Evolutionary conservation across 2,113 vertebrate species (phyloP), one percentile per base, ranked within the genome.

Genomic region (Stegastes partitus): DNA sequence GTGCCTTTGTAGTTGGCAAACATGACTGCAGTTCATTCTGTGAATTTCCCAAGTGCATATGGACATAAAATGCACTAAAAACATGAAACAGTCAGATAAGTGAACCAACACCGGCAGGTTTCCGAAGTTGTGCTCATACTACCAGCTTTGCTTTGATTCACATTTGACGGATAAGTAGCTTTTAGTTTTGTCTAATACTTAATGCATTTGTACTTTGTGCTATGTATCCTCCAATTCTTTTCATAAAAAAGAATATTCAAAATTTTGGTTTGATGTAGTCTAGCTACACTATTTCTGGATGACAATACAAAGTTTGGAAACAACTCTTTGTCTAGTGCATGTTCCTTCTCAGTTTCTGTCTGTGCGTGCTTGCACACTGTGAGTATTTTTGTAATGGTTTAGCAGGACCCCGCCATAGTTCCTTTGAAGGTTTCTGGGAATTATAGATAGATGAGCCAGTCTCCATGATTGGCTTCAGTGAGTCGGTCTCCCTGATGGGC

Each of bases 1-100:
- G 12, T 76, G 28, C 11, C 74, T 85, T 79, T 81, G 70, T 79
- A 78, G 39, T 86, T 72, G 37, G 45, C 68, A 68, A 69, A 75
- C 44, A 55, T 82, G 53, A 71, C 39, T 78, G 72, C 42, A 76
- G 53, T 37, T 80, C n/a, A 53, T 19, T 69, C 26, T 81, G 47
- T 59, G 21, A 70, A 28, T 79, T 73, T 25, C 45, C 62, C 11
- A 31, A 61, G 28, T 19, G 45, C 64, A 22, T 21, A 14, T 75
- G 10, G 42, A 69, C 56, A 54, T 59, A 49, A 63, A 64, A 73
- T 58, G 2, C 28, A 28, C 11, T 47, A 34, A 77, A 68, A 77
- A 34, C 42, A 63, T 67, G 16, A 83, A 83, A 77, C 47, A 47
- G 56, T 22, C 15, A 18, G 45, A 77, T 80, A 78, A 70, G 1